Conservation (phyloP, 2,797 vertebrate species). For the Parauchenoglanis punctatus region DNA sequence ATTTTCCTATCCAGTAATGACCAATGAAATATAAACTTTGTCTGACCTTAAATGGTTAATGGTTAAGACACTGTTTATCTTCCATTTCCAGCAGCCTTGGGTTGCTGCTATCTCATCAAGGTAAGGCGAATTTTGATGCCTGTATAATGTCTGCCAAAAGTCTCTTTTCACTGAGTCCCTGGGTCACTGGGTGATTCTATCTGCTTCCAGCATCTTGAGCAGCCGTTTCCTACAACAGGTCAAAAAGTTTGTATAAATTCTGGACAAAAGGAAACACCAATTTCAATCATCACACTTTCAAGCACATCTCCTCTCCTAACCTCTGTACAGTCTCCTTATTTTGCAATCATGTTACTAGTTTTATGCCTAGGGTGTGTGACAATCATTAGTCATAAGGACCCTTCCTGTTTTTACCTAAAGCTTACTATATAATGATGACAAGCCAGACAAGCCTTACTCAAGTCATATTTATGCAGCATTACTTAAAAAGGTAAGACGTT, state of each 20-base stretch:
- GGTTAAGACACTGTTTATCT: not conserved
- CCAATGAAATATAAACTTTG: not conserved
- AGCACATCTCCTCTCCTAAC: not conserved
- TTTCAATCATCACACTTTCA: not conserved
- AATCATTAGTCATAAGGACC: not conserved
- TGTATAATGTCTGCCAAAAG: not conserved
- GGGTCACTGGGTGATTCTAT: not conserved
- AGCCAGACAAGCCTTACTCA: not conserved
- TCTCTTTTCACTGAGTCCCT: not conserved
- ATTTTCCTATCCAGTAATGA: not conserved
- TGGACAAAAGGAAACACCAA: not conserved
- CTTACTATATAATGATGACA: not conserved
- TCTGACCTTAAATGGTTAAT: not conserved
- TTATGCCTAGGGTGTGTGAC: not conserved
- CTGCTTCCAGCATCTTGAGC: not conserved
- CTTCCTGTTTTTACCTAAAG: not conserved
- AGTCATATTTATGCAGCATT: not conserved
- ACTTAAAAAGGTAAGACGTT: not conserved
- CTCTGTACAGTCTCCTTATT: not conserved
- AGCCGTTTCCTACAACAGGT: not conserved
- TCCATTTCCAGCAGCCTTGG: not conserved
- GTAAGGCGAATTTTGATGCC: not conserved
- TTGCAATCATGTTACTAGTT: not conserved
- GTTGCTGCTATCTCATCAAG: not conserved
- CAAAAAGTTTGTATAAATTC: not conserved